A percentile compares a stretch with the other conserved stretches of the same genome.
phyloP scores from a whole-genome alignment of 2,797 vertebrate genomes.

The Somateria mollissima region DNA sequence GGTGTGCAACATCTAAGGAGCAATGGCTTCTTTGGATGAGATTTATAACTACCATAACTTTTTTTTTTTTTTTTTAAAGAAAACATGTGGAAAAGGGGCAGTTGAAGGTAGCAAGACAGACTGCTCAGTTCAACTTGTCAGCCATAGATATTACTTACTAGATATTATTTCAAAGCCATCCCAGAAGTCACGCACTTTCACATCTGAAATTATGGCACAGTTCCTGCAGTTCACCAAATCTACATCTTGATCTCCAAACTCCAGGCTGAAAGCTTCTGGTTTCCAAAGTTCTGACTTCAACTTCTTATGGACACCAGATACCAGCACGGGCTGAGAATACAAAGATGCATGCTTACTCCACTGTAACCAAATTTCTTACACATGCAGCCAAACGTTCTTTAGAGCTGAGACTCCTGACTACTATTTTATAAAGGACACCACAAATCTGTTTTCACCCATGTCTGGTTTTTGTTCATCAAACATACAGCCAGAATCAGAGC shows the following conservation, averaged over 20 bases:
- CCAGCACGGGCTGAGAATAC: constrained; percentile 92
- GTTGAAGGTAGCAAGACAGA: constrained; percentile 31
- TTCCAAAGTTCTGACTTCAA: constrained; percentile 91
- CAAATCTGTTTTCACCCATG: not conserved
- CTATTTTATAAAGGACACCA: not conserved
- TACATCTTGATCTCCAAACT: constrained; percentile 99
- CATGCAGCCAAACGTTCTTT: constrained; percentile 44
- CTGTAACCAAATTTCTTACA: constrained; percentile 50
- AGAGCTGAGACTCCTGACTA: constrained; percentile 28
- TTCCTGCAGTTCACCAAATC: constrained; percentile 99
- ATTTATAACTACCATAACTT: not conserved
- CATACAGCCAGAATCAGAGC: constrained; percentile 17
- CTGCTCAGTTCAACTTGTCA: constrained; percentile 51
- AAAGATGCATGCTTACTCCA: constrained; percentile 72
- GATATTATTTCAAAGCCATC: constrained; percentile 97
- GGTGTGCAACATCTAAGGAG: not conserved
- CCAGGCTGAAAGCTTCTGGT: constrained; percentile 94
- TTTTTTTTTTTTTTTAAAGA: not conserved
- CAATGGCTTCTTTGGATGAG: not conserved
- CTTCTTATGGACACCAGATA: constrained; percentile 96
- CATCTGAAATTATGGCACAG: constrained; percentile 97
- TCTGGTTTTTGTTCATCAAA: not conserved
- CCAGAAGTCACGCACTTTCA: constrained; percentile 99
- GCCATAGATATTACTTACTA: constrained; percentile 83
- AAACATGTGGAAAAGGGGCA: constrained; percentile 9